Evolutionary conservation across 64 coral and sea anemone species (phyloP), one percentile per base, ranked within the genome.

Genomic region (Exaiptasia diaphana): DNA sequence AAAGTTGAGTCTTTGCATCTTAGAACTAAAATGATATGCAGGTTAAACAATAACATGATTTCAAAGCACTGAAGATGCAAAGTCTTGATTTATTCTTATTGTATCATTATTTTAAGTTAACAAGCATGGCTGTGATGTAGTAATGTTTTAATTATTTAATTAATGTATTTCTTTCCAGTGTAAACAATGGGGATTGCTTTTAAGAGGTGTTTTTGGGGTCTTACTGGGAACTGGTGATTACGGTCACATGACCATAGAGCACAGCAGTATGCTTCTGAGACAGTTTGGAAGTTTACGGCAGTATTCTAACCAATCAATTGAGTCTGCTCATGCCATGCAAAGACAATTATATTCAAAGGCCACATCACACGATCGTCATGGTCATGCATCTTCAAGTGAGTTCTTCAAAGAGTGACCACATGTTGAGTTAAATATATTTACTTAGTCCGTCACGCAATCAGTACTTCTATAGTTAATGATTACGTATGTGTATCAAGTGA

Each of bases 161-260:
- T n/a, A n/a, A n/a, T n/a, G n/a, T n/a, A n/a, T 73, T 73, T 12
- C 39, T 4, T 74, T 52, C 5, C 21, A 74, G 71, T 74, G 71
- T 28, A 74, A 74, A 52, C 41, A 74, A 26, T 74, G 71, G 71
- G 71, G 71, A 11, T 74, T 74, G 24, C 42, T 74, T 5, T 52
- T 74, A 52, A 42, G 68, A 41, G 68, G 26, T 20, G 28, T 23
- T 18, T 72, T 72, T 72, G 38, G 68, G 17, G 10, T 4, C 3
- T 18, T 42, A 2, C 37, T 72, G 3, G 68, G 68, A 18, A 72
- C 68, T 11, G 68, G 68, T 1, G 71, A 74, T 12, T 74, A 74
- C 50, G 71, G 71, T 1, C 71, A 49, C 15, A 74, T 74, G 24
- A 50, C 71, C 41, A 74, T 74, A 32, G n/a, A 74, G 15, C 71